These are phyloP conservation scores for Onychomys leucogaster DNA, from an alignment of 2,797 vertebrate species.

Conservation along the genomic window DNA sequence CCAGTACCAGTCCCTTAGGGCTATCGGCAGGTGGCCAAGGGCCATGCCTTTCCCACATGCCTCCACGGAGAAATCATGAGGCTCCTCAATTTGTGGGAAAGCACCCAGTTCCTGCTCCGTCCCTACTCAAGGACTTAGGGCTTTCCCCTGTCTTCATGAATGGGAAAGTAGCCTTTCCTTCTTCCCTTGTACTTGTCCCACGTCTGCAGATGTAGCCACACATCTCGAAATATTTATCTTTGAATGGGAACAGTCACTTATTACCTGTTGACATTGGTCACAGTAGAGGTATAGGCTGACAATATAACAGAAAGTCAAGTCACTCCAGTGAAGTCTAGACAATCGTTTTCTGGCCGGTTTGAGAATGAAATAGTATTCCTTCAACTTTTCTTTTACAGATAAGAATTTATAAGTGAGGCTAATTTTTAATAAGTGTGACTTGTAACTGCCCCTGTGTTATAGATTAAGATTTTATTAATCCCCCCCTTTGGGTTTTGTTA, in stretches of 20 bases:
- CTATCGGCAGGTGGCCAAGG: background rate
- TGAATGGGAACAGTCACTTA: background rate
- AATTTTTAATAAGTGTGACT: constrained; percentile 10
- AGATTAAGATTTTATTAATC: background rate
- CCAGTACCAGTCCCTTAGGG: background rate
- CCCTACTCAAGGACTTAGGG: background rate
- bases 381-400: background rate
- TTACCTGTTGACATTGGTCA: constrained; percentile 15
- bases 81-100: background rate
- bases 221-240: background rate
- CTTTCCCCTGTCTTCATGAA: background rate
- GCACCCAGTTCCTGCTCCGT: background rate
- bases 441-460: background rate
- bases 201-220: background rate
- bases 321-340: background rate
- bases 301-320: background rate
- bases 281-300: background rate
- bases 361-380: background rate
- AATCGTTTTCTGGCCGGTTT: background rate
- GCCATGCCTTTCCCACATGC: background rate
- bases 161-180: background rate
- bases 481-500: background rate
- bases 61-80: background rate
- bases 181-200: background rate
- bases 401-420: background rate